These are phyloP conservation scores for Channa striata DNA, from an alignment of 2,797 vertebrate genomes.

Conservation along the genomic window DNA sequence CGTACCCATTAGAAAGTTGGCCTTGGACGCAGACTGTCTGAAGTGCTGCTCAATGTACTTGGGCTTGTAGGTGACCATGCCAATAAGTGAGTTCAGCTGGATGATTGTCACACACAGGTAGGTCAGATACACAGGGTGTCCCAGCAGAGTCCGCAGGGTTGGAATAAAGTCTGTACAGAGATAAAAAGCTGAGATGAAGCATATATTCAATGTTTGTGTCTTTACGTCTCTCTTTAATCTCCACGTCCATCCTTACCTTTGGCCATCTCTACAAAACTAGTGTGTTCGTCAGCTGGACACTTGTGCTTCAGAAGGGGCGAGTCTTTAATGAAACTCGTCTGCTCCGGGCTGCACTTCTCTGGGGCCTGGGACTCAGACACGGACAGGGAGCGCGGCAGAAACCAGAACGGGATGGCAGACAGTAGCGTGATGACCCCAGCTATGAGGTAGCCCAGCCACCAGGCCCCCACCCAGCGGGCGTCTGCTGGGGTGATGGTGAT, in stretches of 20 bases:
- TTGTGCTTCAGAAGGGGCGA: slow-evolving; percentile 69
- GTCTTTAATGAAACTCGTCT: slow-evolving; percentile 70
- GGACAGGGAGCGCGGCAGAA: slow-evolving; percentile 86
- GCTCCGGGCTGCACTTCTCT: slow-evolving; percentile 62
- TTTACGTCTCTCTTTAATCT: neutral
- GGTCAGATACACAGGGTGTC: slow-evolving; percentile 86
- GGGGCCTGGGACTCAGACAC: slow-evolving; percentile 22
- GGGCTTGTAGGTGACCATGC: slow-evolving; percentile 88
- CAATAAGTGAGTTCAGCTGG: slow-evolving; percentile 85
- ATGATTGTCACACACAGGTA: slow-evolving; percentile 82
- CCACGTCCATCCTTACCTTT: slow-evolving; percentile 73
- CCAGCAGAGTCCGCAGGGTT: slow-evolving; percentile 87
- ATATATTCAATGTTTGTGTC: neutral
- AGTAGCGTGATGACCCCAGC: slow-evolving; percentile 82
- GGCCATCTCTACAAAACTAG: slow-evolving; percentile 79
- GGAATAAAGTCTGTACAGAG: slow-evolving; percentile 84
- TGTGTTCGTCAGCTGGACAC: slow-evolving; percentile 67
- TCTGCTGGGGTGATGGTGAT: slow-evolving; percentile 90
- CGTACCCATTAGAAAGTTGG: slow-evolving; percentile 88
- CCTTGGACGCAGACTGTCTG: slow-evolving; percentile 85
- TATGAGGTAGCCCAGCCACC: slow-evolving; percentile 93
- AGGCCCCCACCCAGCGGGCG: slow-evolving; percentile 95
- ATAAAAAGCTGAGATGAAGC: neutral
- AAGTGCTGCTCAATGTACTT: slow-evolving; percentile 96
- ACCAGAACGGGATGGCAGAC: slow-evolving; percentile 91